Evolutionary conservation across 2,888 invertebrate species (phyloP), one percentile per base, ranked within the genome.

Genomic region (Tachina grossa): DNA sequence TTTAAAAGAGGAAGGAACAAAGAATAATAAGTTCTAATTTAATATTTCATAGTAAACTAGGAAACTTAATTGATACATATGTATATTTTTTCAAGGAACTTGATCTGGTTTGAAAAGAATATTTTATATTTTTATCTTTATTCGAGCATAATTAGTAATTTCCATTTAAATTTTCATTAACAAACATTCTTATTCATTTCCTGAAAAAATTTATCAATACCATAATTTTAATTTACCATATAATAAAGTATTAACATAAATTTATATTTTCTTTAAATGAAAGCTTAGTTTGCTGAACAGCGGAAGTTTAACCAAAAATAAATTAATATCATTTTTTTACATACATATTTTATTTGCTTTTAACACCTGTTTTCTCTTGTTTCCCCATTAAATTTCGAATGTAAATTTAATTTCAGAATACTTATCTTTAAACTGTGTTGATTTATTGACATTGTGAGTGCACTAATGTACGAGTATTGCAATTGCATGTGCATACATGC

Each of bases 331-430:
- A 14, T 19, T 55, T 39, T 66, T 63, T 66, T 63, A 6, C 2
- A 31, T 6, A 31, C 31, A 39, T 47, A 14, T 41, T 6, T 59
- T 45, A 51, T 39, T n/a, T 47, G 39, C 6, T 53, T 41, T 5
- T 65, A n/a, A 57, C 80, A 78, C 61, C 78, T 78, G 69, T 61
- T 43, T 39, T 5, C 8, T 22, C 57, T 39, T 76, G 41, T 65
- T 41, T 49, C n/a, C 1, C 39, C 14, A n/a, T n/a, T 16, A 31
- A 68, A n/a, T 78, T 59, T 68, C 22, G 31, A 59, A 51, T 66
- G 57, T 59, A 11, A 51, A 45, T 14, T 69, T 61, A 1, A 69
- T 45, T 61, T 51, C 43, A 45, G 8, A 78, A 78, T 16, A 47
- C 41, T 76, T 76, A 57, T 76, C 57, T 47, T 76, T 68, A 13